Evolutionary conservation across 2,888 invertebrate genomes (phyloP).

Genomic region (Pasiphila rectangulata): DNA sequence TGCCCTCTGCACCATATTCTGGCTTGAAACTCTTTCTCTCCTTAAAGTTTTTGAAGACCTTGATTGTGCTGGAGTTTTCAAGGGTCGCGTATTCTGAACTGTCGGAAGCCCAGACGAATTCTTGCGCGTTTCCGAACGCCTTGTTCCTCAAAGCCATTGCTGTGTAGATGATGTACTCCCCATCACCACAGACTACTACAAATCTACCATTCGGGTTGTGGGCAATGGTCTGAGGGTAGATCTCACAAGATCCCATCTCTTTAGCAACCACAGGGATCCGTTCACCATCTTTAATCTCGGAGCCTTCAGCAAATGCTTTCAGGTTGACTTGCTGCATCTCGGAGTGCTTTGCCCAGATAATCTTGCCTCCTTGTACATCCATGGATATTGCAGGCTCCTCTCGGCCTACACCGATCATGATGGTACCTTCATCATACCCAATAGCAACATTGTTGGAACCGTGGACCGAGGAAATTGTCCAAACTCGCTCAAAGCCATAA

Average conservation of each 20-base stretch:
- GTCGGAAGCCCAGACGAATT: constrained; percentile 99
- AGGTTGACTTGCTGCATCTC: constrained; percentile 98
- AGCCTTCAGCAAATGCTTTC: constrained; percentile 89
- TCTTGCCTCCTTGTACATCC: constrained; percentile 99
- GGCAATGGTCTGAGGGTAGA: constrained; percentile 98
- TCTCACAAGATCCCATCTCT: constrained; percentile 99
- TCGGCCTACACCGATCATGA: constrained; percentile 96
- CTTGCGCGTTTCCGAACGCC: constrained; percentile 98
- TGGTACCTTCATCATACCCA: constrained; percentile 97
- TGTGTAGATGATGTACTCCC: constrained; percentile 99
- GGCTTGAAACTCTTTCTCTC: constrained; percentile 97
- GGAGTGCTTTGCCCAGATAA: constrained; percentile 99
- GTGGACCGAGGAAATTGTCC: constrained; percentile 96
- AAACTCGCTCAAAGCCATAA: constrained; percentile 98
- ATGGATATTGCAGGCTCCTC: constrained; percentile 99
- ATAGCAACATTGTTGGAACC: constrained; percentile 98
- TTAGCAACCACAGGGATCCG: constrained; percentile 96
- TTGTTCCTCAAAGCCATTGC: constrained; percentile 99
- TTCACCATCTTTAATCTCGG: constrained; percentile 94
- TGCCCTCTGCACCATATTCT: constrained; percentile 97
- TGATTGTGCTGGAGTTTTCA: constrained; percentile 94
- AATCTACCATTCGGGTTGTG: constrained; percentile 98
- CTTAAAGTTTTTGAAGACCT: constrained; percentile 99
- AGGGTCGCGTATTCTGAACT: constrained; percentile 95
- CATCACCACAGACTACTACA: constrained; percentile 98